Conservation (phyloP, 2,888 invertebrate genomes). For the Caenorhabditis uteleia region DNA sequence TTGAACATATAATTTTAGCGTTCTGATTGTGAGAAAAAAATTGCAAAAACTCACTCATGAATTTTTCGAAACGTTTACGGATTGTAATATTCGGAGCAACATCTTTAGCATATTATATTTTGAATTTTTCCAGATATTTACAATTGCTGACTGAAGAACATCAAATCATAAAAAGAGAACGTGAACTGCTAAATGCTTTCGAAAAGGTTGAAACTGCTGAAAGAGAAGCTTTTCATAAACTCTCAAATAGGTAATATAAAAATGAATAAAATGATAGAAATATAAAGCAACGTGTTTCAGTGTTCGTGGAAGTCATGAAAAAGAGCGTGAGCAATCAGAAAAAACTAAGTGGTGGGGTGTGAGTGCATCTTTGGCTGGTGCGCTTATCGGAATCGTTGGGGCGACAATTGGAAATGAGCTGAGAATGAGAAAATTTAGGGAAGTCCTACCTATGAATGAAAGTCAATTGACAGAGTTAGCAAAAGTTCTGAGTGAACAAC, state of each 20-base stretch:
- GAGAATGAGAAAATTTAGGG: slow-evolving; percentile 59
- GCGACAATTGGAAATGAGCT: slow-evolving; percentile 63
- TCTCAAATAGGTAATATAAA: slow-evolving; percentile 56
- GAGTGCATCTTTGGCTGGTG: slow-evolving; percentile 79
- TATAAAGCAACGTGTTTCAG: slow-evolving; percentile 28
- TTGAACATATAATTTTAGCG: too few species aligned
- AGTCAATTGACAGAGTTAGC: slow-evolving; percentile 51
- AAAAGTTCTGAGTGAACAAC: slow-evolving; percentile 45
- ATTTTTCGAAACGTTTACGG: too few species aligned
- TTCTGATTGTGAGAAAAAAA: too few species aligned
- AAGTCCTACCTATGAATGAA: slow-evolving; percentile 57
- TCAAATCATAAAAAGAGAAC: slow-evolving; percentile 73
- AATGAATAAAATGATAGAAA: background rate
- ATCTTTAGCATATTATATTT: background rate
- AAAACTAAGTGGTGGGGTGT: slow-evolving; percentile 85
- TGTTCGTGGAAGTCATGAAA: slow-evolving; percentile 83
- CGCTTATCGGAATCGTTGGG: slow-evolving; percentile 76
- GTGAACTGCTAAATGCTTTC: slow-evolving; percentile 75
- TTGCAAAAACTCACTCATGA: too few species aligned
- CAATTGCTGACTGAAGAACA: slow-evolving; percentile 80
- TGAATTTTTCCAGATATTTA: slow-evolving; percentile 73
- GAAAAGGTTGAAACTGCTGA: slow-evolving; percentile 79
- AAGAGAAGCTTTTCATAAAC: slow-evolving; percentile 73
- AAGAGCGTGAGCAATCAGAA: slow-evolving; percentile 82
- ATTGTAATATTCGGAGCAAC: background rate